Evolutionary conservation across 2,888 invertebrate species (phyloP), one percentile per base, ranked within the genome.

Genomic region (Ligdia adustata): DNA sequence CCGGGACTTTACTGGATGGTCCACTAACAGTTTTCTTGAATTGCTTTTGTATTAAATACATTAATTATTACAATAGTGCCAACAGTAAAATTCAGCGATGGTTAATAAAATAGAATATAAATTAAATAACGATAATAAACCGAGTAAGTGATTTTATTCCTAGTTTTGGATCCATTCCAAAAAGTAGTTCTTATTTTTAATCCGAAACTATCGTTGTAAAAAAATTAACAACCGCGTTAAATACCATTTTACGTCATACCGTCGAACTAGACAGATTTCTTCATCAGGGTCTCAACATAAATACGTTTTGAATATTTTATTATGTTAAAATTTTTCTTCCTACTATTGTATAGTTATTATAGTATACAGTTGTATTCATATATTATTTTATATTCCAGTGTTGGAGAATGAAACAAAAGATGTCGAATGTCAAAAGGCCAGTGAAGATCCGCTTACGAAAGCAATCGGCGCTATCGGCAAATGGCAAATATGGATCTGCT

Each of bases 401-500:
- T 70, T 80, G 75, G 82, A 85, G 64, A 84, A 69, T 49, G 80
- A 82, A 59, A 58, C 57, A 33, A 83, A 79, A 61, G 77, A 78
- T 40, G 65, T 62, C 4, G 81, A 83, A 48, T 69, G 48, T 37
- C 71, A 75, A 58, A 79, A 70, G 62, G 64, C 49, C 51, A 74
- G 46, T 12, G 81, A 88, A 42, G 95, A 95, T 69, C 92, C 93
- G 0, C 87, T 95, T 9, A 92, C 94, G 22, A 92, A 91, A 60
- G 92, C 93, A 2, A 94, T 95, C 56, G 95, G 95, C 0, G 91
- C 92, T 16, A 91, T 95, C 44, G 95, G 95, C 3, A 91, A 91
- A 66, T 96, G 95, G 94, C 95, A 96, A 69, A 89, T 95, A 53
- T 91, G 93, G 86, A 91, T 95, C 37, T 94, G 94, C 58, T 79